These are phyloP conservation scores for Cephus spinipes DNA, from an alignment of 2,888 invertebrate species.

Conservation along the genomic window DNA sequence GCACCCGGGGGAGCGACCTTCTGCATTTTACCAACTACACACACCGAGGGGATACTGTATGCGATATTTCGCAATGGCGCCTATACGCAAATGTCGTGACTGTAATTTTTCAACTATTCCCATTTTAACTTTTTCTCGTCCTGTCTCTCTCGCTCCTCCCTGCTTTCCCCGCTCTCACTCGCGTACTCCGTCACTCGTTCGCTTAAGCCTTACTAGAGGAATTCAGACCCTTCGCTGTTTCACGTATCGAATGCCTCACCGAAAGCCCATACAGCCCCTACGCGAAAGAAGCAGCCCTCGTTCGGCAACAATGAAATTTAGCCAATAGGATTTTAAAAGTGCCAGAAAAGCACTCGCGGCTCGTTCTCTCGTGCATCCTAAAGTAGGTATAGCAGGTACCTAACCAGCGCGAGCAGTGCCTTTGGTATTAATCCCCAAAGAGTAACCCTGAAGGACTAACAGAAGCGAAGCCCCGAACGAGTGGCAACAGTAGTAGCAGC, in stretches of 20 bases:
- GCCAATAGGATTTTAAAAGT: background rate
- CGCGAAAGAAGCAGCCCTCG: background rate
- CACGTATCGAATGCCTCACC: background rate
- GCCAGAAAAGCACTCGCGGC: background rate
- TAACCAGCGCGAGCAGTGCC: background rate
- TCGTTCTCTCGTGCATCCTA: background rate
- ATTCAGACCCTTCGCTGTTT: background rate
- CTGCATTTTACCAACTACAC: background rate
- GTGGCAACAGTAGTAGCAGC: background rate
- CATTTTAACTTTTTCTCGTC: background rate
- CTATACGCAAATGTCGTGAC: background rate
- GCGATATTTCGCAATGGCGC: background rate
- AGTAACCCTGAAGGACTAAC: conserved; percentile 3
- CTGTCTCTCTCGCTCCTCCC: background rate
- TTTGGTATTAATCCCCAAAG: conserved; percentile 14
- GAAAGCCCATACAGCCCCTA: background rate
- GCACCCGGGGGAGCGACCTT: conserved; percentile 6
- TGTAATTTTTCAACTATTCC: background rate
- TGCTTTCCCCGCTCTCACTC: background rate
- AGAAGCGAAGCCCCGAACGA: background rate
- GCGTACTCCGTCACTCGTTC: background rate
- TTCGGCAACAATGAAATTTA: background rate
- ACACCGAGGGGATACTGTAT: background rate
- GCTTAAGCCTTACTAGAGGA: background rate
- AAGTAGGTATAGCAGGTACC: background rate